A percentile compares a stretch with the other conserved stretches of the same genome.
Evolutionary conservation across 2,797 vertebrate species (phyloP).

Genomic region (Tadarida brasiliensis): DNA sequence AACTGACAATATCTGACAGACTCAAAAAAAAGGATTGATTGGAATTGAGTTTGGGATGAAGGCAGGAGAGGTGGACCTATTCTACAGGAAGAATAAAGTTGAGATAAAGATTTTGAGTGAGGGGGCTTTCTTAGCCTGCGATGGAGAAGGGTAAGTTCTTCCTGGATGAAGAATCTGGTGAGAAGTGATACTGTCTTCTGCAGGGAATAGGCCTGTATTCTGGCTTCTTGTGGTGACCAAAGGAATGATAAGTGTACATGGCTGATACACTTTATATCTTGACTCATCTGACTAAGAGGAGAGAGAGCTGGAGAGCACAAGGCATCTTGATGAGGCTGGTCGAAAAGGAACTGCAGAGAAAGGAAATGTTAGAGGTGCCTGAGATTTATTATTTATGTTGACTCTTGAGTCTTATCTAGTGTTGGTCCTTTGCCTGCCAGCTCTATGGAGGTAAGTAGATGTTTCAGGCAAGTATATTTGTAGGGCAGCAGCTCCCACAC

Average conservation of each 20-base stretch:
- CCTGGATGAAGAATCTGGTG: not conserved
- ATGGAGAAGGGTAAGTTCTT: not conserved
- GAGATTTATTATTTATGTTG: not conserved
- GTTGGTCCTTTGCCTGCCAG: not conserved
- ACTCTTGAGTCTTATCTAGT: not conserved
- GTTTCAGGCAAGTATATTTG: not conserved
- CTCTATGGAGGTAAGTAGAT: not conserved
- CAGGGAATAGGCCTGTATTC: not conserved
- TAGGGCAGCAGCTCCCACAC: not conserved
- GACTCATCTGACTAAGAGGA: not conserved
- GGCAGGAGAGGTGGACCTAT: not conserved
- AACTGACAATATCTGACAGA: not conserved
- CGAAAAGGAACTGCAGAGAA: not conserved
- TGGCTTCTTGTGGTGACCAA: not conserved
- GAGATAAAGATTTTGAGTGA: not conserved
- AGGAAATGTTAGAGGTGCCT: not conserved
- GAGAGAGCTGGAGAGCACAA: not conserved
- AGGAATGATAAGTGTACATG: not conserved
- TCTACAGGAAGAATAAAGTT: not conserved
- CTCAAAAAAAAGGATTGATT: not conserved
- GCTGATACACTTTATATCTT: not conserved
- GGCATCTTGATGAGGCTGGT: not conserved
- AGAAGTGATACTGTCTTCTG: not conserved
- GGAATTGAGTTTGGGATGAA: conserved; percentile 15
- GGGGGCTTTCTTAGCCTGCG: not conserved